Conservation (phyloP, 1,140 invertebrate genomes). For the Bradynema listronoti region DNA sequence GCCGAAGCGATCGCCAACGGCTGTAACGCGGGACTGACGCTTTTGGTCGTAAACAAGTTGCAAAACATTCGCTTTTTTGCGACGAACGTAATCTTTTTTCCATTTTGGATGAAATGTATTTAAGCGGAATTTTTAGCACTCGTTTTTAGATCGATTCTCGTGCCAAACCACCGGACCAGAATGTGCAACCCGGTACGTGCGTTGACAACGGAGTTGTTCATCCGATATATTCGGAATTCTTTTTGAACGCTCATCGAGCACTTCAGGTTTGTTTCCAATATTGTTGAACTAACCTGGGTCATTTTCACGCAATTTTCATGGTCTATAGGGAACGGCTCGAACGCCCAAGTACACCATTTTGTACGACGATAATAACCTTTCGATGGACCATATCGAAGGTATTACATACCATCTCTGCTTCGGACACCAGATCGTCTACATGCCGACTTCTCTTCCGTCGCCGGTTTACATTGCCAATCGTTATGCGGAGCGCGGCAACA, state of each 20-base stretch:
- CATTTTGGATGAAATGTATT: too few species aligned
- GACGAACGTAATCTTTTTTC: not conserved
- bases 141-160: conserved; percentile 23
- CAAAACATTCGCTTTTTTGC: not conserved
- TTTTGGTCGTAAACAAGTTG: conserved; percentile 13
- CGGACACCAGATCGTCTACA: conserved; percentile 36
- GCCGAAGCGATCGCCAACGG: not conserved
- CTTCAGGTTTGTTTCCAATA: conserved; percentile 24
- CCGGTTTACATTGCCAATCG: conserved; percentile 34
- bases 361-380: conserved; percentile 22
- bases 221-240: conserved; percentile 32
- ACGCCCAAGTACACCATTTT: conserved; percentile 36
- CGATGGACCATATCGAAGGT: conserved; percentile 15
- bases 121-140: too few species aligned
- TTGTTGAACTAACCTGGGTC: not conserved
- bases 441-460: conserved; percentile 20
- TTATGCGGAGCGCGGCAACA: conserved; percentile 30
- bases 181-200: conserved; percentile 32
- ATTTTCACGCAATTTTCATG: conserved; percentile 12
- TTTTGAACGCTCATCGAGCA: conserved; percentile 35
- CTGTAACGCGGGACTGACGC: not conserved
- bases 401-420: conserved; percentile 40
- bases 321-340: conserved; percentile 36
- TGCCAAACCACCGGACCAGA: conserved; percentile 27
- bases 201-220: conserved; percentile 34